Base-by-base conservation (phyloP, 2,888 invertebrate genomes). In the Seira ritae region DNA sequence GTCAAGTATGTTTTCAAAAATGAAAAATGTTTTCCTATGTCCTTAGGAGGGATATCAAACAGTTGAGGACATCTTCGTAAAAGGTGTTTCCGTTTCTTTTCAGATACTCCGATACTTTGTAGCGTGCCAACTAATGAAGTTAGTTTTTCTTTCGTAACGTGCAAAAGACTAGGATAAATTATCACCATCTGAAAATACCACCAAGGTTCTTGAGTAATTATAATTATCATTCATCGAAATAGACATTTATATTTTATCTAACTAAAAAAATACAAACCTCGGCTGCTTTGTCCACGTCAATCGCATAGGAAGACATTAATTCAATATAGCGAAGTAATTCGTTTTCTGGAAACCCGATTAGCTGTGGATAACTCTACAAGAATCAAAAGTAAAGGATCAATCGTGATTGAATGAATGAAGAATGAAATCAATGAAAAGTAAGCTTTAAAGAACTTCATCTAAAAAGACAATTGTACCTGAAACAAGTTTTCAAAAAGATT, bases 1-100 rank as follows among this genome's bases (percentile, higher is more conserved):
- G 85, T 80, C 12, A 88, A 85, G 22, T 86, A 88, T 1, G 74
- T 66, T 31, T 73, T 78, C 6, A 88, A 67, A 66, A 87, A 86
- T 1, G 65, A 20, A 31, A 75, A 75, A 20, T 84, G 67, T 8
- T 72, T 74, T 0, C 62, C 0, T n/a, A 88, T 12, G 15, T 37
- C 46, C 19, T 76, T 62, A 3, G 50, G 19, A 0, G 77, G 60
- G 6, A 86, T 23, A 0, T 72, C 65, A 31, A 86, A 19, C 6
- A 88, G 15, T 65, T 81, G 68, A 1, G 88, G 88, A 55, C 78
- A 20, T 37, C 66, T 12, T 1, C 65, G 46, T n/a, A 87, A 74
- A 1, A 87, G 37, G 31, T 67, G 66, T 19, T 19, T 46, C 0
- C 84, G 67, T 24, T 85, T 81, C 1, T 73, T 67, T 65, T 85